These are phyloP conservation scores for Nesometra sesokonis DNA, from an alignment of 35 echinoderm and acorn worm species.

Conservation along the genomic window DNA sequence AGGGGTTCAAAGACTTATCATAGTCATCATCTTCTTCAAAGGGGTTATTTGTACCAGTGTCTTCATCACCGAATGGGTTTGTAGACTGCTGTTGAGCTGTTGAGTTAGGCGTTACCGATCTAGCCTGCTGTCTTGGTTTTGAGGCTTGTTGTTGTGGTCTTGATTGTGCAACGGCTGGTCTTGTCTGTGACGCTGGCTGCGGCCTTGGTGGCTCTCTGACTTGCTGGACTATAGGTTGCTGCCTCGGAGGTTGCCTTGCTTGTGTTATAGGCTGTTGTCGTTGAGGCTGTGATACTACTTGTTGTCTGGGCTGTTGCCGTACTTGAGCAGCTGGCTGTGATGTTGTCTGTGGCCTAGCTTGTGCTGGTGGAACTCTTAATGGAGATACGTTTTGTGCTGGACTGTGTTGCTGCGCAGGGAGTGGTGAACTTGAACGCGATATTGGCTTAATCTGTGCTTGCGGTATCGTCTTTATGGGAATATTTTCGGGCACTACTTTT, in stretches of 20 bases:
- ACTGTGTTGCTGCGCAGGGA: background rate
- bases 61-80: no score
- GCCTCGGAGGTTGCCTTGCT: background rate
- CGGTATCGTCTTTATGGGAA: background rate
- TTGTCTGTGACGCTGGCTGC: background rate
- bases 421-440: background rate
- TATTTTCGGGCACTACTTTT: background rate
- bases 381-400: background rate
- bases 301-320: background rate
- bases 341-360: background rate
- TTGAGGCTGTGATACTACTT: background rate
- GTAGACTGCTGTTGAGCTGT: no score
- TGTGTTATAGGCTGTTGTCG: no score
- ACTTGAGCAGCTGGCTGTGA: background rate
- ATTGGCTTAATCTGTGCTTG: background rate
- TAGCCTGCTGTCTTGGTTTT: no score
- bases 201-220: background rate
- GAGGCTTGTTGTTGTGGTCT: no score
- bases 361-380: background rate
- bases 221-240: background rate
- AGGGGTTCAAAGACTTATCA: no score
- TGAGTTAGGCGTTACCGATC: no score
- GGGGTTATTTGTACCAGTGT: no score
- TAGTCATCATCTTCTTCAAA: no score
- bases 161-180: no score